These are phyloP conservation scores for Tenthredo amoena DNA, from an alignment of 2,888 invertebrate species.

Conservation along the genomic window DNA sequence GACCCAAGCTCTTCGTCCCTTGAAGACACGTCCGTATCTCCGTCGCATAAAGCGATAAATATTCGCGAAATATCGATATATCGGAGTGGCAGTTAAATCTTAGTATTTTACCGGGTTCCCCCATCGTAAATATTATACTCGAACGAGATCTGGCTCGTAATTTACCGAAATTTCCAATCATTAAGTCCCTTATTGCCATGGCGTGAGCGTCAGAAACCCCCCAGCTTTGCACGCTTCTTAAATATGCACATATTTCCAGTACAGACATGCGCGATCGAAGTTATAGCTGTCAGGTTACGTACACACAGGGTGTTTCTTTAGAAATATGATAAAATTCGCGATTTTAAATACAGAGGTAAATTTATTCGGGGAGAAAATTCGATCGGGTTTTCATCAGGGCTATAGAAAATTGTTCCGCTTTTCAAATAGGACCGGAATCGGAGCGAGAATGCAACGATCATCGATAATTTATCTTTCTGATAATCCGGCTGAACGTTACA, in stretches of 20 bases:
- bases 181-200: slow-evolving; percentile 24
- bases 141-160: slow-evolving; percentile 40
- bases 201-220: slow-evolving; percentile 37
- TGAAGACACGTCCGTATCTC: neutral
- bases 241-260: slow-evolving; percentile 31
- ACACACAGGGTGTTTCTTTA: neutral
- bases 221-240: neutral
- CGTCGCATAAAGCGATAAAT: neutral
- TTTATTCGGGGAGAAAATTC: neutral
- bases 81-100: neutral
- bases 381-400: neutral
- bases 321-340: neutral
- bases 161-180: slow-evolving; percentile 30
- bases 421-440: too few species aligned
- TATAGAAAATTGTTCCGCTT: too few species aligned
- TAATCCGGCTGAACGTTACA: neutral
- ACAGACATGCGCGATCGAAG: neutral
- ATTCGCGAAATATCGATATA: neutral
- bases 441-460: neutral
- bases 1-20: neutral
- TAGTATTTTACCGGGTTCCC: neutral
- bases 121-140: slow-evolving; percentile 45
- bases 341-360: neutral
- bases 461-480: neutral
- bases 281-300: too few species aligned